Base-by-base conservation (phyloP, 2,113 vertebrate genomes). In the Aegypius monachus region DNA sequence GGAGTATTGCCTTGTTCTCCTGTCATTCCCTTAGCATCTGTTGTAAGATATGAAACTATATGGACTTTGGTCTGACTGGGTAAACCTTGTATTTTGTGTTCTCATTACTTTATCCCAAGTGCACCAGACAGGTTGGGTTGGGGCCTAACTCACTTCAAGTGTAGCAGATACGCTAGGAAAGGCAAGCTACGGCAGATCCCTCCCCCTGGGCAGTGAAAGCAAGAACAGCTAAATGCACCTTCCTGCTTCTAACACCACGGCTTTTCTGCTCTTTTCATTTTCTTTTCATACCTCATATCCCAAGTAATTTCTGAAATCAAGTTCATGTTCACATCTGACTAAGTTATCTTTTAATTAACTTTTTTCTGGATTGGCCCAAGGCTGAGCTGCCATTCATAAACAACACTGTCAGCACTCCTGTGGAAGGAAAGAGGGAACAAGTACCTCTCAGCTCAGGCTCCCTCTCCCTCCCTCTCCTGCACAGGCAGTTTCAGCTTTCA, bases 91-190 rank as follows among this genome's bases (percentile, higher is more conserved):
- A 13, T 43, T 90, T 58, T 47, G 8, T 78, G 17, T 38, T 78
- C 48, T 62, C 6, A 1, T 38, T 1, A 29, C 38, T 79, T 81
- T 36, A 63, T 10, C 42, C 21, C 25, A 77, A 70, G 7, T 34
- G 11, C n/a, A 70, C 31, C 20, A 63, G 34, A 12, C 1, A 61
- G 40, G 55, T 7, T 40, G n/a, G 6, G 13, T 8, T 62, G 40
- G 18, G 43, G 22, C 11, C 16, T 71, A 31, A 67, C 16, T 65
- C 9, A 29, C 16, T 73, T 53, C 13, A 80, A 82, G 7, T 36
- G 3, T 18, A 56, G 13, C 27, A 86, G n/a, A 13, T 4, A 3
- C 0, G 0, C 18, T 31, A 74, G 29, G 52, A 83, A 90, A 62
- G 10, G 42, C 16, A 62, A 62, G 6, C 2, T 83, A 7, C 2